phyloP scores from a whole-genome alignment of 2,888 invertebrate genomes.

The Linyphia triangularis region DNA sequence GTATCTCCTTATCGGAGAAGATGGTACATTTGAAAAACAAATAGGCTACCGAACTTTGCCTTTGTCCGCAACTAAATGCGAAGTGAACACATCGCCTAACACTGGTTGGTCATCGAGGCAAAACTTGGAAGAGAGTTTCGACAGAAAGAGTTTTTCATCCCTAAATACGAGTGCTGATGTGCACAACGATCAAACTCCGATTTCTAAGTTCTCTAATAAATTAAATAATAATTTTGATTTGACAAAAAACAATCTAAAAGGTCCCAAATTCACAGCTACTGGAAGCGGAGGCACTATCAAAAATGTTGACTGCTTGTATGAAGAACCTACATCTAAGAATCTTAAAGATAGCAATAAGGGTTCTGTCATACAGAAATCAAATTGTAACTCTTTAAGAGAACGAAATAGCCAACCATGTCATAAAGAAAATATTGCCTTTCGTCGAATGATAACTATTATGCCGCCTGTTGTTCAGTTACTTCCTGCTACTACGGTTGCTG shows the following conservation, averaged over 20 bases:
- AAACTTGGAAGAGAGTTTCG: background rate
- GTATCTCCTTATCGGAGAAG: background rate
- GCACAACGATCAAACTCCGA: no score
- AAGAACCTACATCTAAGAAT: background rate
- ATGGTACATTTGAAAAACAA: background rate
- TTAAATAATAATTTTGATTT: no score
- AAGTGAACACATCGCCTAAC: background rate
- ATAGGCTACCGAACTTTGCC: no score
- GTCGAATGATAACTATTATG: slow-evolving; percentile 62
- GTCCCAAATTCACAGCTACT: background rate
- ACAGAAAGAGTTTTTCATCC: background rate
- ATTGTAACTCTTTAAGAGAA: no score
- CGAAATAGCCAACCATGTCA: no score
- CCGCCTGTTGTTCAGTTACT: slow-evolving; percentile 37
- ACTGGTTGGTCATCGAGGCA: background rate
- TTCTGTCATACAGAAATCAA: no score
- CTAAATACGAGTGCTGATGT: no score
- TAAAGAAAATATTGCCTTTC: background rate
- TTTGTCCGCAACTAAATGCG: no score
- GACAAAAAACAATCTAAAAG: no score
- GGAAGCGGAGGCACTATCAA: no score
- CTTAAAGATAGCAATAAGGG: no score
- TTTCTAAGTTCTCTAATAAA: no score
- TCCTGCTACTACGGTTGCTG: background rate
- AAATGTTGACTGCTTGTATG: background rate